Conservation (phyloP, 1,140 invertebrate species). For the Panagrolaimus sp. region DNA sequence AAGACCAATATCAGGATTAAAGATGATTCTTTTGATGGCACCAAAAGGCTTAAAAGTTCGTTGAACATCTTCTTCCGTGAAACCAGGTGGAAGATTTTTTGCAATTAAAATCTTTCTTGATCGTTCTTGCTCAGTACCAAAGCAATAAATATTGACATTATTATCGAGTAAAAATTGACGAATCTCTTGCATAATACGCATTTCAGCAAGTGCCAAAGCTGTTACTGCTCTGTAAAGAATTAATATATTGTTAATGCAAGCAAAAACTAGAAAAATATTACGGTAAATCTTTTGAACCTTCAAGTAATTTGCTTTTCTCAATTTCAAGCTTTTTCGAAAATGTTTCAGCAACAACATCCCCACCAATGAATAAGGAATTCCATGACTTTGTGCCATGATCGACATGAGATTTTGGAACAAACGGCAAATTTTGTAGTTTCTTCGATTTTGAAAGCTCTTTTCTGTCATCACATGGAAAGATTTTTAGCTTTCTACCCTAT, state of each 20-base stretch:
- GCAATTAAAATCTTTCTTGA: not conserved
- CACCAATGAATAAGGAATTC: slow-evolving; percentile 5
- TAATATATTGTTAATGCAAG: not conserved
- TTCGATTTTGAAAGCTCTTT: not conserved
- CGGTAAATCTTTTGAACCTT: not conserved
- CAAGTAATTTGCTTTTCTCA: not conserved
- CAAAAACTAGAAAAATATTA: not conserved
- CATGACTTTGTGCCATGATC: slow-evolving; percentile 5
- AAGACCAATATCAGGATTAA: not conserved
- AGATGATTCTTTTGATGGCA: not conserved
- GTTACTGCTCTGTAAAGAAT: not conserved
- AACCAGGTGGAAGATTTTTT: not conserved
- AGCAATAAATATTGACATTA: not conserved
- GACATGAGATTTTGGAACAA: not conserved
- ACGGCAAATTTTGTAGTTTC: not conserved
- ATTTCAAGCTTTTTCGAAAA: slow-evolving; percentile 4
- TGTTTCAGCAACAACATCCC: slow-evolving; percentile 6
- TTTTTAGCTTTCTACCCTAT: not conserved
- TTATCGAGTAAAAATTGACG: not conserved
- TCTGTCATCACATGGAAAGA: not conserved
- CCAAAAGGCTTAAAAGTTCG: not conserved
- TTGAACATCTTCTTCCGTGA: not conserved
- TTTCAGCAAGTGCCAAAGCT: slow-evolving; percentile 12
- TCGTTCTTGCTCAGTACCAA: not conserved
- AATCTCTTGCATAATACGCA: slow-evolving; percentile 6